phyloP scores from a whole-genome alignment of 2,113 vertebrate species.

The Ranitomeya variabilis region DNA sequence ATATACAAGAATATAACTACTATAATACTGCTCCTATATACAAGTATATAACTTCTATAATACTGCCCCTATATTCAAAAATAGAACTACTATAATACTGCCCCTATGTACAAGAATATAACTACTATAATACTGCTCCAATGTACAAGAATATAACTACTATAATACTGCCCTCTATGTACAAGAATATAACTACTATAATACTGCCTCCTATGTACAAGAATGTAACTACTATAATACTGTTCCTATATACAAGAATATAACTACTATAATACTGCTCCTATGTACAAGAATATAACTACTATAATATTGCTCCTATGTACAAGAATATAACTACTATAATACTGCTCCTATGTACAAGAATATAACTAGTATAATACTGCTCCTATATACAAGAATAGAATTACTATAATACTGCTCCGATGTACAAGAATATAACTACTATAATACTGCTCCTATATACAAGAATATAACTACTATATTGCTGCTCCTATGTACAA shows the following conservation, averaged over 20 bases:
- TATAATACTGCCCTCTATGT: not conserved
- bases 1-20: not conserved
- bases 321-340: constrained; percentile 16
- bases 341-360: not conserved
- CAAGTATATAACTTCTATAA: not conserved
- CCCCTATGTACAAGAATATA: not conserved
- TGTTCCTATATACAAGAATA: not conserved
- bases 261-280: constrained; percentile 9
- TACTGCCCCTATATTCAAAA: not conserved
- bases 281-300: not conserved
- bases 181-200: constrained; percentile 5
- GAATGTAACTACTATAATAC: constrained; percentile 9
- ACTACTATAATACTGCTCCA: constrained; percentile 1
- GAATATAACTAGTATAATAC: not conserved
- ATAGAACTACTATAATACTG: not conserved
- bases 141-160: not conserved
- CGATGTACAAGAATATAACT: not conserved
- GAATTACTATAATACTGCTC: not conserved
- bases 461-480: not conserved
- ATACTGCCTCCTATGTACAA: not conserved
- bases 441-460: not conserved
- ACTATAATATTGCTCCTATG: not conserved
- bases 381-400: not conserved
- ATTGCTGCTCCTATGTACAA: not conserved
- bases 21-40: not conserved